phyloP scores from a whole-genome alignment of 2,113 vertebrate species.

The Hemichromis elongatus region DNA sequence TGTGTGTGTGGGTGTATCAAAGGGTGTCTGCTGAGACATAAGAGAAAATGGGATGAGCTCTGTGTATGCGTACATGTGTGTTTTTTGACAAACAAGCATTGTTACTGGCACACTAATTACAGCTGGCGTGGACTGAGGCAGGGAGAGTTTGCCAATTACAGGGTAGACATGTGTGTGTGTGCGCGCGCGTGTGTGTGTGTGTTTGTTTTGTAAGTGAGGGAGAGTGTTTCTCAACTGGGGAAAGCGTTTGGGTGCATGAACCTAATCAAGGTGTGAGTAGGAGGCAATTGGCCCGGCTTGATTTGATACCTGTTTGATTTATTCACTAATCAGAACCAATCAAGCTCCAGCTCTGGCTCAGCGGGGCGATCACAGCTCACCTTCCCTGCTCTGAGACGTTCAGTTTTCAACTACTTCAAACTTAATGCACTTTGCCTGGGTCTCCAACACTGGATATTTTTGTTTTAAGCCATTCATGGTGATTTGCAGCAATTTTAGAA shows the following conservation, averaged over 20 bases:
- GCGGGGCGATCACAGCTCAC: constrained; percentile 38
- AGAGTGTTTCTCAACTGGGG: constrained; percentile 46
- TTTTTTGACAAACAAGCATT: constrained; percentile 64
- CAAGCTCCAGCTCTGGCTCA: constrained; percentile 53
- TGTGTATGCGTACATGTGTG: constrained; percentile 27
- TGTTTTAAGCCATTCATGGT: constrained; percentile 2
- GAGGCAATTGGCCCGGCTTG: constrained; percentile 63
- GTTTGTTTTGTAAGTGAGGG: neutral
- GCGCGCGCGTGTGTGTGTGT: neutral
- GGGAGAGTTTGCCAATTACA: constrained; percentile 64
- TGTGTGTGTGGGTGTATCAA: constrained; percentile 42
- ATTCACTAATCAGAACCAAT: constrained; percentile 72
- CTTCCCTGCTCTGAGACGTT: constrained; percentile 32
- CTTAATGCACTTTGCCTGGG: constrained; percentile 38
- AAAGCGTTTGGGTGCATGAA: constrained; percentile 64
- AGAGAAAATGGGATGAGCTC: constrained; percentile 26
- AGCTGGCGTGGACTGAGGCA: constrained; percentile 51
- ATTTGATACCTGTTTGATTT: constrained; percentile 72
- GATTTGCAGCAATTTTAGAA: constrained; percentile 31
- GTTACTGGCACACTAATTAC: constrained; percentile 66
- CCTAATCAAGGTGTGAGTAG: constrained; percentile 69
- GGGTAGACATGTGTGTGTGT: constrained; percentile 2
- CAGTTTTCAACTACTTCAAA: constrained; percentile 36
- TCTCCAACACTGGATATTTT: constrained; percentile 2
- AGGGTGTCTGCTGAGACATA: constrained; percentile 47